Evolutionary conservation across 2,113 vertebrate species (phyloP).

Genomic region (Syngnathoides biaculeatus): DNA sequence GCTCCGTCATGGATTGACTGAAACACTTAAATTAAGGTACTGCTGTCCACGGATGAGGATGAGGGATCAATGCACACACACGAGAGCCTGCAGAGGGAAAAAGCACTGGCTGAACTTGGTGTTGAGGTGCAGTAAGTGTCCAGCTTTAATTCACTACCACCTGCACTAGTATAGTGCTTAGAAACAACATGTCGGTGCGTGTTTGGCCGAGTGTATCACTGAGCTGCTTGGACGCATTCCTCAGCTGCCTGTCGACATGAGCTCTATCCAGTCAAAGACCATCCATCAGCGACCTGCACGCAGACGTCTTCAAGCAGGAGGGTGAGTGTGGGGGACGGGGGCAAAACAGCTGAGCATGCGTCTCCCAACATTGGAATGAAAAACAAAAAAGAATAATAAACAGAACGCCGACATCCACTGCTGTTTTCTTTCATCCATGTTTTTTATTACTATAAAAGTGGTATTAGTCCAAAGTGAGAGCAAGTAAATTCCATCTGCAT

Average conservation of each 20-base stretch:
- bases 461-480: slow-evolving; percentile 45
- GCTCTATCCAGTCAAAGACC: slow-evolving; percentile 40
- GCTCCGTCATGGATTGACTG: too few species aligned
- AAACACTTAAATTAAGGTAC: too few species aligned
- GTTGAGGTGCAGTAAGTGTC: slow-evolving; percentile 14
- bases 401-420: slow-evolving; percentile 20
- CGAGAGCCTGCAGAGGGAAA: neutral
- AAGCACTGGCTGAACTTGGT: slow-evolving; percentile 22
- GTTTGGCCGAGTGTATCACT: slow-evolving; percentile 22
- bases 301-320: slow-evolving; percentile 12
- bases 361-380: slow-evolving; percentile 7
- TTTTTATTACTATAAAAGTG: slow-evolving; percentile 36
- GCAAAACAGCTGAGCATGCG: slow-evolving; percentile 33
- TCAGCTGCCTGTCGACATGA: slow-evolving; percentile 37
- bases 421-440: slow-evolving; percentile 24
- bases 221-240: slow-evolving; percentile 42
- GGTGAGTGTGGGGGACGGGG: slow-evolving; percentile 31
- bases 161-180: slow-evolving; percentile 18
- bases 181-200: slow-evolving; percentile 34
- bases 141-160: slow-evolving; percentile 30
- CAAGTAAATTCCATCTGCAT: slow-evolving; percentile 55
- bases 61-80: neutral
- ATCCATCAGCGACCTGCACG: slow-evolving; percentile 47
- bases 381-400: slow-evolving; percentile 6
- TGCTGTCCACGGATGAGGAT: neutral